Base-by-base conservation (phyloP, 2,888 invertebrate genomes). In the Tuberolachnus salignus region DNA sequence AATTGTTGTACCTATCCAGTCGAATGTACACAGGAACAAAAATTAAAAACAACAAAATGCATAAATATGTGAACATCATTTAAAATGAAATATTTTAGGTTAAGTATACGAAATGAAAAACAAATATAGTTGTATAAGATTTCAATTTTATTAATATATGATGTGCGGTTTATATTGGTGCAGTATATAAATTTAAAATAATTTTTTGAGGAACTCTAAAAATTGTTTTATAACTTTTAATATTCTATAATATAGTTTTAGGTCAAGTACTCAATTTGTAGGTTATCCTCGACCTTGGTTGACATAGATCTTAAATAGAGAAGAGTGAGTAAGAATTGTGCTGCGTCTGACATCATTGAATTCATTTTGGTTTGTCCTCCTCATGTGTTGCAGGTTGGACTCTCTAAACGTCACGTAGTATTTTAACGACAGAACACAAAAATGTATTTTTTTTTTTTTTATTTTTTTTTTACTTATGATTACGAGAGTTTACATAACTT, bases 401-500 rank as follows among this genome's bases (percentile, higher is more conserved):
- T 74, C 44, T 61, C 8, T 57, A 23, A 75, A 75, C 19, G 46
- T 75, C 66, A 75, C 66, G 57, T 67, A 66, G 66, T 67, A 26
- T 55, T 75, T 75, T 53, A 26, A 66, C 59, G 78, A 69, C 57
- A 49, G 13, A 13, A 75, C 23, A 55, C 34, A 64, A 44, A 21
- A 16, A 4, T 55, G 3, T 3, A 46, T 44, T 51, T 59, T 78
- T 46, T 67, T 26, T 44, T 51, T 59, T 78, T 46, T 67, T 26
- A 57, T 66, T 67, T 59, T 44, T 51, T 59, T 78, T 46, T 67
- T 26, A 57, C 57, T 67, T 59, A 61, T 16, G 23, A 78, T 67
- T 69, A 57, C 69, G 51, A 67, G 67, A 69, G 46, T 69, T 78
- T 78, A 69, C 42, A 78, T 78, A 78, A 78, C 57, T 57, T 67